phyloP scores from a whole-genome alignment of 2,113 vertebrate species.

The Mormyrus lacerda region DNA sequence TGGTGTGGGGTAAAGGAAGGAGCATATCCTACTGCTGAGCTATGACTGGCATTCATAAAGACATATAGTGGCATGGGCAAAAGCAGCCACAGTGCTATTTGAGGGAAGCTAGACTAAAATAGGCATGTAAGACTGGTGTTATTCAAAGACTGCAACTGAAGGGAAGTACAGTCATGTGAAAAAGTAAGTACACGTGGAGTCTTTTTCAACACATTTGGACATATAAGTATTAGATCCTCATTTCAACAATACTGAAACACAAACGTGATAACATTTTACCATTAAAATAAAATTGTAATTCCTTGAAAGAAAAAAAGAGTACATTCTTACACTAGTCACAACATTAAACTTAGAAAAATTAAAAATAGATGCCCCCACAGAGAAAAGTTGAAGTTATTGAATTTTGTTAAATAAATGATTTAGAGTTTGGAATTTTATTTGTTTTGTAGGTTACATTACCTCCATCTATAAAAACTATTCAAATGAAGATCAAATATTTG shows the following conservation, averaged over 20 bases:
- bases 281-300: not conserved
- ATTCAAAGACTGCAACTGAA: not conserved
- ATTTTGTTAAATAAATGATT: too few species aligned
- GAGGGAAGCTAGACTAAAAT: not conserved
- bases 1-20: not conserved
- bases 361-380: not conserved
- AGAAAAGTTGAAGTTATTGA: too few species aligned
- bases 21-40: not conserved
- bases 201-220: not conserved
- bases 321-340: not conserved
- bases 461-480: too few species aligned
- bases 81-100: not conserved
- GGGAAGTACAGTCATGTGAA: not conserved
- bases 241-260: not conserved
- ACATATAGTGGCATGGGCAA: not conserved
- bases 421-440: too few species aligned
- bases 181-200: not conserved
- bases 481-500: too few species aligned
- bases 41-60: not conserved
- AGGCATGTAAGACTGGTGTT: not conserved
- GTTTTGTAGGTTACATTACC: too few species aligned
- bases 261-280: not conserved
- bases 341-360: not conserved
- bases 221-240: not conserved
- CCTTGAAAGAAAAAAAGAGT: not conserved